phyloP scores from a whole-genome alignment of 2,113 vertebrate species.

The Sturnus vulgaris region DNA sequence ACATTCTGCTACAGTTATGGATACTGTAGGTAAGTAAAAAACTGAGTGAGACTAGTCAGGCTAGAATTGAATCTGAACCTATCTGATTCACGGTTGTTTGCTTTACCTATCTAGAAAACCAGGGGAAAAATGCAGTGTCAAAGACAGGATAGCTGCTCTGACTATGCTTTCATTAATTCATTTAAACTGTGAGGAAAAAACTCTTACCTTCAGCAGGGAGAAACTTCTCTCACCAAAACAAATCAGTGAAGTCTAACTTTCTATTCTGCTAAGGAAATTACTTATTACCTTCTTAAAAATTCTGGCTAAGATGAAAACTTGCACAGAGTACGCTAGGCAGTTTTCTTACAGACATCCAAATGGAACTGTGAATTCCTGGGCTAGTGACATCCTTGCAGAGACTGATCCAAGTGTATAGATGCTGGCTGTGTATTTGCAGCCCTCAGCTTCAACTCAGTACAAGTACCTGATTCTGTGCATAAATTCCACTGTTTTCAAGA shows the following conservation, averaged over 20 bases:
- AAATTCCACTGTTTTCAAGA: not conserved
- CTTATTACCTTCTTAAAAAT: not conserved
- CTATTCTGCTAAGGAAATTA: not conserved
- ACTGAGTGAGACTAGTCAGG: not conserved
- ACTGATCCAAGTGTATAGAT: not conserved
- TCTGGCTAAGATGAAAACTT: not conserved
- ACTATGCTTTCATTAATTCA: not conserved
- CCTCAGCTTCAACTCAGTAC: not conserved
- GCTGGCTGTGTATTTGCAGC: not conserved
- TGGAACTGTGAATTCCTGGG: not conserved
- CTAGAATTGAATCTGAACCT: not conserved
- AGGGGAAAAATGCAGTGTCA: not conserved
- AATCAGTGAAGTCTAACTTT: not conserved
- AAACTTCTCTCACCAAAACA: not conserved
- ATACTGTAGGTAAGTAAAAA: not conserved
- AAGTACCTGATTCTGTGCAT: not conserved
- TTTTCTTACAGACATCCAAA: not conserved
- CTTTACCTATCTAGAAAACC: not conserved
- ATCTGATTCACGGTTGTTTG: not conserved
- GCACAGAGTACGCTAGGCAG: not conserved
- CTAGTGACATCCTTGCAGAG: not conserved
- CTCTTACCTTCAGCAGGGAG: not conserved
- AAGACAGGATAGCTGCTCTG: not conserved
- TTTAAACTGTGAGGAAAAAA: not conserved
- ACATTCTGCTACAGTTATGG: not conserved